Conservation (phyloP, 2,113 vertebrate species). For the Ailurus styani region DNA sequence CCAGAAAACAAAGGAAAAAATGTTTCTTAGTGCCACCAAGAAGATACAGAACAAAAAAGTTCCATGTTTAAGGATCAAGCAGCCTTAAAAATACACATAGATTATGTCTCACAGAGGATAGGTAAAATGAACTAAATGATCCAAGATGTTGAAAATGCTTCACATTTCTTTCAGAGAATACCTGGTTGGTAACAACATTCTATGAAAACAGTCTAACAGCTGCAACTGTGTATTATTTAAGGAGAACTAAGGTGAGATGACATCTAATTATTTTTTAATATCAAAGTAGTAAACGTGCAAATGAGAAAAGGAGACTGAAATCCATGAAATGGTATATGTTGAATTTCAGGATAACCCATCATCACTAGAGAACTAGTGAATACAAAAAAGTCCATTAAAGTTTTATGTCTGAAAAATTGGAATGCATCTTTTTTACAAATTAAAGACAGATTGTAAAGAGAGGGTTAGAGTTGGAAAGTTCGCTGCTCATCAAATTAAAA, state of each 20-base stretch:
- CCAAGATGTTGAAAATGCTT: slow-evolving; percentile 38
- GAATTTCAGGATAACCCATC: slow-evolving; percentile 50
- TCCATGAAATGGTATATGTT: slow-evolving; percentile 11
- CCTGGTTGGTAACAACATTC: neutral
- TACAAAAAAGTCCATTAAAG: slow-evolving; percentile 68
- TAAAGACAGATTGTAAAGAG: slow-evolving; percentile 82
- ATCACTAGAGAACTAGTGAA: slow-evolving; percentile 49
- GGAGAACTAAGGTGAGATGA: neutral
- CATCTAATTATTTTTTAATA: slow-evolving; percentile 43
- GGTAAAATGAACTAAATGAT: slow-evolving; percentile 50
- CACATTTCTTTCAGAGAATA: slow-evolving; percentile 44
- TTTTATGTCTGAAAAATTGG: slow-evolving; percentile 79
- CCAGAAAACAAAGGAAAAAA: slow-evolving; percentile 8
- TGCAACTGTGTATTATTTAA: slow-evolving; percentile 29
- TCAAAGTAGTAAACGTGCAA: slow-evolving; percentile 27
- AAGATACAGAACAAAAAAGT: neutral
- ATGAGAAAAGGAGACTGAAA: slow-evolving; percentile 51
- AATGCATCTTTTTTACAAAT: slow-evolving; percentile 81
- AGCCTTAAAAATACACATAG: slow-evolving; percentile 3
- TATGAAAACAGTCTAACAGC: neutral
- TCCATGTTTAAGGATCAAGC: neutral
- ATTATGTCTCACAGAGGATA: neutral
- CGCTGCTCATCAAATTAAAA: slow-evolving; percentile 83
- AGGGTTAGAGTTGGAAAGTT: slow-evolving; percentile 81
- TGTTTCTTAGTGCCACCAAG: slow-evolving; percentile 24